Conservation (phyloP, 2,113 vertebrate species). For the Platanista minor region DNA sequence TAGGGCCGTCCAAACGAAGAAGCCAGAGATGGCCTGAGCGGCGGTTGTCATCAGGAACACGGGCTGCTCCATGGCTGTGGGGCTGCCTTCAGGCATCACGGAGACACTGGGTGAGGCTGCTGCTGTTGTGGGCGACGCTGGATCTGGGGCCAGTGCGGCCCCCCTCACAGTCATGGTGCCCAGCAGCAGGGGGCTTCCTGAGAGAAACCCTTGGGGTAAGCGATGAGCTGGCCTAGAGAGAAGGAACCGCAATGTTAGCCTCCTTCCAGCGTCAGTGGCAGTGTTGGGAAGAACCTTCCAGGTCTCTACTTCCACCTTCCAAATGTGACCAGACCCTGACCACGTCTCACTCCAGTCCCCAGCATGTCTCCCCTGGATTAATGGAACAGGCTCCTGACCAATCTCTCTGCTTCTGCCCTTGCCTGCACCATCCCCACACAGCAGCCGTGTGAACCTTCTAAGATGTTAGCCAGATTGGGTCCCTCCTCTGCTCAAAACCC, state of each 20-base stretch:
- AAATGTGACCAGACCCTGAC: background rate
- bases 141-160: conserved; percentile 74
- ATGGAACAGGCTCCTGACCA: background rate
- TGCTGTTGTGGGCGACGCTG: conserved; percentile 74
- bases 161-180: conserved; percentile 82
- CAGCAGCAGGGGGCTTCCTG: conserved; percentile 55
- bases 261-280: accelerated
- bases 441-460: background rate
- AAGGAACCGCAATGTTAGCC: background rate
- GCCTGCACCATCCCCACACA: background rate
- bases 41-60: conserved; percentile 95
- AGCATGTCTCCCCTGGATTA: background rate
- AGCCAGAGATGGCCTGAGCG: conserved; percentile 93
- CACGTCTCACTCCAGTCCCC: background rate
- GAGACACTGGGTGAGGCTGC: conserved; percentile 86
- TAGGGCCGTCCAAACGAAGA: conserved; percentile 97
- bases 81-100: conserved; percentile 82
- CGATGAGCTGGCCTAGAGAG: conserved; percentile 30
- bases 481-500: background rate
- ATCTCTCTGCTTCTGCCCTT: background rate
- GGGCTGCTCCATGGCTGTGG: conserved; percentile 86
- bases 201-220: background rate
- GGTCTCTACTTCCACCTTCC: background rate
- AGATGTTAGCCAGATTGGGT: background rate
- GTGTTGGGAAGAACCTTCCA: accelerated